Evolutionary conservation across 2,113 vertebrate species (phyloP), one percentile per base, ranked within the genome.

Genomic region (Myrmecobius fasciatus): DNA sequence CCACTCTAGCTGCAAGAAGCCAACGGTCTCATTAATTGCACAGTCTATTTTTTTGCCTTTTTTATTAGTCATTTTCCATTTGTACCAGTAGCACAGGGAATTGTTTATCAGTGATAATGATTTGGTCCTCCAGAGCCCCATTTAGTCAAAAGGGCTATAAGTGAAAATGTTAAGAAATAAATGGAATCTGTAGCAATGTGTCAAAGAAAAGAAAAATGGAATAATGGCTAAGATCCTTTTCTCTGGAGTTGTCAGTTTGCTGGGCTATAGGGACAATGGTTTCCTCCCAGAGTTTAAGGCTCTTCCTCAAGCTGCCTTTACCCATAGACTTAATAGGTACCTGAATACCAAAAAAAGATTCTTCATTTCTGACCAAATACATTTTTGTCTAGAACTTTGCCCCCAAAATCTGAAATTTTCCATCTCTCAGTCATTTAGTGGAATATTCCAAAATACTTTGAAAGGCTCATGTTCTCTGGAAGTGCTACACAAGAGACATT

Each of bases 21-120:
- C 60, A 25, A 43, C 25, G 91, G 96, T 54, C 91, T 97, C 96
- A 95, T 97, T 95, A 96, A 95, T 97, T 90, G 96, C 83, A 90
- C 8, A 6, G 91, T 0, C 0, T 28, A 28, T 25, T 92, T 75
- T 53, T 94, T 9, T 52, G 48, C 94, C 2, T 43, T 96, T 93
- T 75, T 96, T 95, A 94, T 46, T 8, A 52, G 92, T 90, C 67
- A 0, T 46, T 60, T 53, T 93, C 90, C 53, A 92, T 89, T 96
- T 94, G 53, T 93, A 67, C 8, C 0, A 0, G 95, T 52, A 90
- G 0, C 0, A 22, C 0, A 90, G 12, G 49, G 75, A 93, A 96
- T 75, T 53, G 94, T 96, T 96, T 95, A 96, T 93, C 95, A 75
- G 24, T 0, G 48, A 83, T 98, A 97, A 97, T 25, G 95, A 92